These are phyloP conservation scores for Elmis aenea DNA, from an alignment of 2,888 invertebrate genomes.

Conservation along the genomic window DNA sequence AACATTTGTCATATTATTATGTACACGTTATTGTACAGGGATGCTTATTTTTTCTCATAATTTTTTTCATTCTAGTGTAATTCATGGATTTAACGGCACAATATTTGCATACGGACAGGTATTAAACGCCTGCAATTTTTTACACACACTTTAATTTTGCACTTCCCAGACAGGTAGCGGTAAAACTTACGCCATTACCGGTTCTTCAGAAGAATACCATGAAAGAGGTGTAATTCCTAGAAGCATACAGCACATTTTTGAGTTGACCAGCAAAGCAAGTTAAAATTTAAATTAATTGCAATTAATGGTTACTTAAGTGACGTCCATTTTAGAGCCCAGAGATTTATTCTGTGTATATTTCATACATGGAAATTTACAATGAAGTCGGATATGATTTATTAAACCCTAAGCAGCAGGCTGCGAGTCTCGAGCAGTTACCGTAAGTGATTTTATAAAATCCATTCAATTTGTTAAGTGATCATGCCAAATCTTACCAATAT, in stretches of 20 bases:
- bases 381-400: constrained; percentile 53
- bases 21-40: too few relatives aligned
- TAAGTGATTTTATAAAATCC: constrained; percentile 33
- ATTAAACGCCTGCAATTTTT: too few relatives aligned
- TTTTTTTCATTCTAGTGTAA: too few relatives aligned
- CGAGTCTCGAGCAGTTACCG: constrained; percentile 49
- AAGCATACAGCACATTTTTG: constrained; percentile 49
- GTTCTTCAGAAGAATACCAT: constrained; percentile 43
- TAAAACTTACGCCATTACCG: constrained; percentile 52
- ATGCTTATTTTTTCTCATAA: too few relatives aligned
- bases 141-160: too few relatives aligned
- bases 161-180: constrained; percentile 51
- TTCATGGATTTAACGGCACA: constrained; percentile 53
- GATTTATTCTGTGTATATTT: constrained; percentile 45
- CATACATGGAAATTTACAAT: constrained; percentile 55
- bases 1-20: too few relatives aligned
- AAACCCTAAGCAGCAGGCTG: constrained; percentile 41
- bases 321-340: constrained; percentile 34
- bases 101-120: constrained; percentile 55
- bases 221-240: constrained; percentile 51
- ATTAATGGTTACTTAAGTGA: not conserved
- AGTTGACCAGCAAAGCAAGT: constrained; percentile 46
- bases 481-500: too few relatives aligned
- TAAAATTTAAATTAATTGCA: constrained; percentile 2
- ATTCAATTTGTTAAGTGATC: not conserved